These are phyloP conservation scores for Aspiorhynchus laticeps DNA, from an alignment of 2,113 vertebrate species.

Conservation along the genomic window DNA sequence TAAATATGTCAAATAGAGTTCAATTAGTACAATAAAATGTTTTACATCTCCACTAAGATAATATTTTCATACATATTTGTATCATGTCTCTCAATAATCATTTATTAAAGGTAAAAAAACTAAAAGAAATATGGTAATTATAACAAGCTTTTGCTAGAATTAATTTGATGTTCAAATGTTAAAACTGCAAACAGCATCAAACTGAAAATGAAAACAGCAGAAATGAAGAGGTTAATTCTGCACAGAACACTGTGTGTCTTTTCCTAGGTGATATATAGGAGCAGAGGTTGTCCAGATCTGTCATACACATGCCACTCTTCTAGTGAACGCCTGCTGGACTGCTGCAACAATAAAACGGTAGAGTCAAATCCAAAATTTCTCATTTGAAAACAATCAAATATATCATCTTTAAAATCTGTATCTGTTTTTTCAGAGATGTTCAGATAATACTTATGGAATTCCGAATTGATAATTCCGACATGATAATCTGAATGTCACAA, in stretches of 20 bases:
- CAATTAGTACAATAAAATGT: neutral
- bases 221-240: constrained; percentile 74
- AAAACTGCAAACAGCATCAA: neutral
- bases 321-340: constrained; percentile 58
- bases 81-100: neutral
- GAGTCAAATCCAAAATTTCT: neutral
- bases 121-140: neutral
- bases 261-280: constrained; percentile 49
- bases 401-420: neutral
- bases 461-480: neutral
- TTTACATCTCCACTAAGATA: neutral
- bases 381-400: neutral
- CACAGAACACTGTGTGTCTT: constrained; percentile 53
- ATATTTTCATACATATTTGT: neutral
- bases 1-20: neutral
- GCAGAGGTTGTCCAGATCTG: constrained; percentile 63
- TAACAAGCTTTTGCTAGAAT: neutral
- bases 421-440: neutral
- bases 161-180: neutral
- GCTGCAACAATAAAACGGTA: constrained; percentile 67
- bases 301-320: constrained; percentile 65
- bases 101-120: neutral
- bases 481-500: neutral
- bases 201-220: constrained; percentile 44
- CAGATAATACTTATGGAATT: neutral